phyloP scores from a whole-genome alignment of 2,888 invertebrate species.

The Blomia tropicalis region DNA sequence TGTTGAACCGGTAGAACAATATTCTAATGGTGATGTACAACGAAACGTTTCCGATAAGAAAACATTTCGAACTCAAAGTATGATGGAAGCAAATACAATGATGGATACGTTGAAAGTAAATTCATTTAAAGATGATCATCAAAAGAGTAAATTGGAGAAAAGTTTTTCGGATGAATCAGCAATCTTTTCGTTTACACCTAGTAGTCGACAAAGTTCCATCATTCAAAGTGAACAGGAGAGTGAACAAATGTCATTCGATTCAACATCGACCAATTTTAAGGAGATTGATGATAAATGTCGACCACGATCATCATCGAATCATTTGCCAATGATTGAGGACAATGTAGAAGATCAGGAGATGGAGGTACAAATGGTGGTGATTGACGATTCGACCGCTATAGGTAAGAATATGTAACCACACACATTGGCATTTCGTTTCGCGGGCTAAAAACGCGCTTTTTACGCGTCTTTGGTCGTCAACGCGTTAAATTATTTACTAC shows the following conservation, averaged over 20 bases:
- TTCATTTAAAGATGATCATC: neutral
- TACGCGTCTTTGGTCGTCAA: too few relatives aligned
- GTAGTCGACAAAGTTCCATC: slow-evolving; percentile 28
- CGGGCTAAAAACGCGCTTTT: too few relatives aligned
- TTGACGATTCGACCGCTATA: neutral
- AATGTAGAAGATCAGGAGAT: neutral
- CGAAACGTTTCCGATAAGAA: neutral
- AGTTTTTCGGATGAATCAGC: slow-evolving; percentile 29
- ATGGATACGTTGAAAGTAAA: neutral
- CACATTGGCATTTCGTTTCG: neutral
- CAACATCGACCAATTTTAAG: neutral
- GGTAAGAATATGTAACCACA: neutral
- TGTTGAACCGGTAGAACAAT: neutral
- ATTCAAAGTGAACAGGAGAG: slow-evolving; percentile 28
- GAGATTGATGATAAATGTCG: neutral
- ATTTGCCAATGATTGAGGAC: slow-evolving; percentile 1
- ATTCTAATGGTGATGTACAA: neutral
- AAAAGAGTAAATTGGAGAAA: slow-evolving; percentile 21
- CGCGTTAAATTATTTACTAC: too few relatives aligned
- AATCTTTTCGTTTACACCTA: slow-evolving; percentile 27
- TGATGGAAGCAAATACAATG: slow-evolving; percentile 12
- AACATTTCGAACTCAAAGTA: neutral
- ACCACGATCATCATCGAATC: neutral
- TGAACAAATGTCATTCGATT: slow-evolving; percentile 3
- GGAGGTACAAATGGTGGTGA: too few relatives aligned